phyloP scores from a whole-genome alignment of 2,888 invertebrate genomes.

The Augiades crinisus region DNA sequence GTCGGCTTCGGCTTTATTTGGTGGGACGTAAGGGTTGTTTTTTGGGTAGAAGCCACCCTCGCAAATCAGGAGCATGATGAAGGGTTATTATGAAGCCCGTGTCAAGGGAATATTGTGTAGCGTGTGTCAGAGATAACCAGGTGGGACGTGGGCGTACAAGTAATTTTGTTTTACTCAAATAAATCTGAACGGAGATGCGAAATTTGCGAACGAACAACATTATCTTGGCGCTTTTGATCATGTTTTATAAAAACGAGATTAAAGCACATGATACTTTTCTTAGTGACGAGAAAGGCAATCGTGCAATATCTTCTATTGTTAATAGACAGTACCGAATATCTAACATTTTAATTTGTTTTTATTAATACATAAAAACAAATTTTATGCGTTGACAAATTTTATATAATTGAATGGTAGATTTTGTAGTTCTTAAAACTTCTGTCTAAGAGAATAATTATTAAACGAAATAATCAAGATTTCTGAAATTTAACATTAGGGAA shows the following conservation, averaged over 20 bases:
- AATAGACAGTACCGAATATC: not conserved
- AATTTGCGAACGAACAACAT: slow-evolving; percentile 8
- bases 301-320: no score
- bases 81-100: slow-evolving; percentile 33
- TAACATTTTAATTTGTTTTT: not conserved
- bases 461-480: no score
- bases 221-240: slow-evolving; percentile 7
- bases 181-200: slow-evolving; percentile 14
- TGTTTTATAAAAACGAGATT: not conserved
- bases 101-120: slow-evolving; percentile 31
- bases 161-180: slow-evolving; percentile 26
- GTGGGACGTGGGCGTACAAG: slow-evolving; percentile 26
- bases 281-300: no score
- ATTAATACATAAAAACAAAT: no score
- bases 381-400: no score
- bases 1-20: slow-evolving; percentile 16
- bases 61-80: slow-evolving; percentile 33
- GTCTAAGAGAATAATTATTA: no score
- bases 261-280: not conserved
- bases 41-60: slow-evolving; percentile 33
- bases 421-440: no score
- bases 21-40: slow-evolving; percentile 28
- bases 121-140: slow-evolving; percentile 27
- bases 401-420: no score
- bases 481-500: no score